Evolutionary conservation across 1,140 invertebrate genomes (phyloP), one percentile per base, ranked within the genome.

Genomic region (Bombus breviceps): DNA sequence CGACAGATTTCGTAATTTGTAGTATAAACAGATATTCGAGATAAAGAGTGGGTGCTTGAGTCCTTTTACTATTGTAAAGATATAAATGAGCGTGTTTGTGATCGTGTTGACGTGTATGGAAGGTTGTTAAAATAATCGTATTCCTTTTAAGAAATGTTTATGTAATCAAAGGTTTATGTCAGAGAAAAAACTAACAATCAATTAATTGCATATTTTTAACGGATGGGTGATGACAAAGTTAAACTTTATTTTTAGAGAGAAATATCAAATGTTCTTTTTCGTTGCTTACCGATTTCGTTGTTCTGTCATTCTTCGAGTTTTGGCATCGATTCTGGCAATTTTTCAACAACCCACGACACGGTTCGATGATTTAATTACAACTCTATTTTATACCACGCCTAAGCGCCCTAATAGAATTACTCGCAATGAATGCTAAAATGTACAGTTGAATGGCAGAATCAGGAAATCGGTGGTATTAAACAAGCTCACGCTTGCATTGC

Each of bases 281-380:
- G 13, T 71, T 28, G 37, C 25, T 71, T 25, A 0, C 34, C 18
- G 32, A 68, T 37, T 37, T 68, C 66, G 34, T 68, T 68, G 18
- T 68, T 37, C 28, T 28, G 68, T 34, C 37, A 15, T 71, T 39
- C 25, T 25, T 28, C 37, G 37, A 8, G 66, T 34, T 68, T 6
- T 71, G 68, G 37, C 68, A 71, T 25, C 9, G 68, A 37, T 71
- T 71, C 25, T 71, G 68, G 68, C 68, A 71, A 39, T 39, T 71
- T 39, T 71, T 71, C 68, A 71, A 39, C 37, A 28, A 39, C 25
- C 12, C 25, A 13, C 37, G 28, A 13, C 18, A 12, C 25, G 68
- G 28, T 18, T 28, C 37, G 68, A 71, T 71, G 68, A 71, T 71
- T 71, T 71, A 71, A 71, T 71, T 71, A 71, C 68, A 25, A 71